A percentile compares a stretch with the other conserved stretches of the same genome.
These are phyloP conservation scores for Coenonympha glycerion DNA, from an alignment of 2,888 invertebrate genomes.

Conservation along the genomic window DNA sequence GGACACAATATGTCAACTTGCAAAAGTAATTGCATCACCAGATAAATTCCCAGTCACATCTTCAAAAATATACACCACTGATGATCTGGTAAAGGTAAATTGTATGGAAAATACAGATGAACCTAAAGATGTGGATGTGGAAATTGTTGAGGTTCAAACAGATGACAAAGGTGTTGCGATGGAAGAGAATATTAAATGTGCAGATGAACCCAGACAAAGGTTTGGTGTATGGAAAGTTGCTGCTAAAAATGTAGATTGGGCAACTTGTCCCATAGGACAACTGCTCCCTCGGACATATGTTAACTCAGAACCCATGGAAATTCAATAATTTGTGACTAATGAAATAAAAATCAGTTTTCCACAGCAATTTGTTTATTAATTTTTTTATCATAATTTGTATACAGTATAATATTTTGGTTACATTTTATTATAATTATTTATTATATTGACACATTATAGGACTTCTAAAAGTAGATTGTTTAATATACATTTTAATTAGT, in stretches of 20 bases:
- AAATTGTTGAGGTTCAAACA: constrained; percentile 14
- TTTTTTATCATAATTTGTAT: constrained; percentile 69
- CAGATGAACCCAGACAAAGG: too few species aligned
- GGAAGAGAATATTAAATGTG: constrained; percentile 24
- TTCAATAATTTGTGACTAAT: constrained; percentile 18
- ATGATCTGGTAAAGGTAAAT: constrained; percentile 49
- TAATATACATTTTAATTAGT: constrained; percentile 67
- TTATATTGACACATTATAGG: constrained; percentile 69
- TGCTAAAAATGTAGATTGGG: constrained; percentile 54
- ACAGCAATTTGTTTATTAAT: constrained; percentile 69
- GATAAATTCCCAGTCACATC: constrained; percentile 38
- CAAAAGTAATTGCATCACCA: constrained; percentile 53
- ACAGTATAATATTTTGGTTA: constrained; percentile 72
- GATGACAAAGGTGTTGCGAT: constrained; percentile 16
- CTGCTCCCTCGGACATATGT: constrained; percentile 65
- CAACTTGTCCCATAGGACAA: constrained; percentile 66
- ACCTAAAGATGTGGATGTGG: constrained; percentile 28
- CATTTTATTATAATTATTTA: constrained; percentile 51
- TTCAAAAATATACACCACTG: constrained; percentile 58
- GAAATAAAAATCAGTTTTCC: constrained; percentile 38
- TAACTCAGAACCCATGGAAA: constrained; percentile 27
- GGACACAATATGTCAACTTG: constrained; percentile 47
- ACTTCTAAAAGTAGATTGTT: constrained; percentile 67
- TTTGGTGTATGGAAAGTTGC: constrained; percentile 54
- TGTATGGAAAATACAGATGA: constrained; percentile 11